phyloP scores from a whole-genome alignment of 2,888 invertebrate genomes.

The Rhogogaster chlorosoma region DNA sequence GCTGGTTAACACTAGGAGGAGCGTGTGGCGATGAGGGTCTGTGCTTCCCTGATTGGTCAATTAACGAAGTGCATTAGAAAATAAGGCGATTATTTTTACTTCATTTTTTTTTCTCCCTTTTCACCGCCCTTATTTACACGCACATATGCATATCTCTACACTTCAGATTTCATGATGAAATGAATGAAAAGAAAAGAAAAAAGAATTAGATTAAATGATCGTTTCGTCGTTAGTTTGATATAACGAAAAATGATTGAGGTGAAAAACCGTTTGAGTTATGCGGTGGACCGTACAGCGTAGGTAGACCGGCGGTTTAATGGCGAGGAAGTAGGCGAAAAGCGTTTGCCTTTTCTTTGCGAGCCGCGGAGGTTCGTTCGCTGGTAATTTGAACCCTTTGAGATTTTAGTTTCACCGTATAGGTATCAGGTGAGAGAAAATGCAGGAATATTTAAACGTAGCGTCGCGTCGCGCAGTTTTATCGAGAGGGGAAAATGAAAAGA shows the following conservation, averaged over 20 bases:
- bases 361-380: background rate
- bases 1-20: conserved; percentile 72
- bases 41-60: conserved; percentile 73
- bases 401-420: background rate
- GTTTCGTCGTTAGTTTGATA: background rate
- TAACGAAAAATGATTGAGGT: background rate
- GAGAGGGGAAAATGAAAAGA: too few relatives aligned
- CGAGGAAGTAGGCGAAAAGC: background rate
- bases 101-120: background rate
- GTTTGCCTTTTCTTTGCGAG: background rate
- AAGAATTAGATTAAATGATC: background rate
- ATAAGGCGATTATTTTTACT: conserved; percentile 70
- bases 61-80: conserved; percentile 76
- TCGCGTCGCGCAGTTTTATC: conserved; percentile 8
- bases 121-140: background rate
- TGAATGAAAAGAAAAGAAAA: background rate
- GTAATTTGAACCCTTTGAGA: conserved; percentile 36
- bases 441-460: conserved; percentile 27
- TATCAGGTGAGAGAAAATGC: background rate
- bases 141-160: background rate
- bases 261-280: background rate
- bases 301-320: background rate
- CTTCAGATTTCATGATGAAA: background rate
- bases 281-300: background rate
- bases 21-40: conserved; percentile 59